Evolutionary conservation across 1,140 invertebrate genomes (phyloP), one percentile per base, ranked within the genome.

Genomic region (Chionoecetes opilio): DNA sequence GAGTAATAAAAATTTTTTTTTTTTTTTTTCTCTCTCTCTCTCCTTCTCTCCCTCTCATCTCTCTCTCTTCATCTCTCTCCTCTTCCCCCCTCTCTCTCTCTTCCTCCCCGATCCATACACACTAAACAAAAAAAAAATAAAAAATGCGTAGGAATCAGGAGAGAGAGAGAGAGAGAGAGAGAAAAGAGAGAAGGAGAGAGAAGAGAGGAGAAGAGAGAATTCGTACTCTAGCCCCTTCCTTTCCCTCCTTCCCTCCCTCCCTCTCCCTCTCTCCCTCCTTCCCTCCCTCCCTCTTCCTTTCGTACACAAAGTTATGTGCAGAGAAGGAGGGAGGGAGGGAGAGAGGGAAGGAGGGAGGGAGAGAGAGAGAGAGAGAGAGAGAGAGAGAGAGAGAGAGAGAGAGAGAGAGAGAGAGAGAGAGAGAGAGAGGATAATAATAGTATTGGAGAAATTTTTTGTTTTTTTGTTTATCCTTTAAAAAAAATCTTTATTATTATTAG

Each of bases 151-250:
- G n/a, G n/a, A n/a, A n/a, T n/a, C n/a, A n/a, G n/a, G 63, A 75
- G 63, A 75, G 63, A 75, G 63, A 75, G 63, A n/a, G 63, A 75
- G 63, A n/a, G 63, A 75, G 63, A 75, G 63, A 75, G 63, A 75
- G 63, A 75, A 26, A 75, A n/a, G 63, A 75, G 63, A n/a, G 63
- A 75, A 26, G 21, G 46, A 53, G 46, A 53, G 46, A 53, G 46
- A 53, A 14, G 21, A 17, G 46, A 17, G 11, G 46, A 17, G 46
- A 17, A 53, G 11, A 53, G 46, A n/a, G 63, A 75, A 75, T 75
- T 75, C 8, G 21, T 75, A 75, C 63, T 75, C 63, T 75, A 6
- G 21, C 21, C n/a, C 63, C 63, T 6, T 75, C 63, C 63, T n/a
- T 75, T 26, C 63, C 26, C n/a, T 1, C 63, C n/a, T 75, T 26